Percentiles rank a stretch among this genome's conserved stretches.
Evolutionary conservation across 64 coral and sea anemone genomes (phyloP).

Genomic region (Trachythela sp.): DNA sequence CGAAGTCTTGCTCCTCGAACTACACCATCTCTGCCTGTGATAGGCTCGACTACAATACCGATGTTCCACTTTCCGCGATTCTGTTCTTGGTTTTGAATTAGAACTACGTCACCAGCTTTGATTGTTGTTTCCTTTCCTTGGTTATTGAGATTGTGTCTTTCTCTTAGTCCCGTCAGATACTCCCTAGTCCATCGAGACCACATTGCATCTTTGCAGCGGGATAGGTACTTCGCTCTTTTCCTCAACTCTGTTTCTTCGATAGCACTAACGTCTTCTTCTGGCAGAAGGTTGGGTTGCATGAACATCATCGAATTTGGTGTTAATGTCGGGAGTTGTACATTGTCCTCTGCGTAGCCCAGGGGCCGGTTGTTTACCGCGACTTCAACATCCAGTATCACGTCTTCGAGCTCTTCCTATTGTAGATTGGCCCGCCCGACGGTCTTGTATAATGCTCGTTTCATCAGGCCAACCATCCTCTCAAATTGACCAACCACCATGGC

Average conservation of each 20-base stretch:
- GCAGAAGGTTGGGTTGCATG: not conserved
- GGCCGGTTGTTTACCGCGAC: not conserved
- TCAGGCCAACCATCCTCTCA: slow-evolving; percentile 34
- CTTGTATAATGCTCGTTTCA: slow-evolving; percentile 32
- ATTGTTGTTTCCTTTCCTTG: no score
- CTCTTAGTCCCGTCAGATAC: slow-evolving; percentile 24
- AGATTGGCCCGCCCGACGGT: not conserved
- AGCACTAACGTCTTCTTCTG: not conserved
- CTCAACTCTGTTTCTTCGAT: not conserved
- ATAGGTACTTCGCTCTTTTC: slow-evolving; percentile 34
- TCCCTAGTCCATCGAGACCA: slow-evolving; percentile 49
- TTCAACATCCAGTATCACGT: slow-evolving; percentile 32
- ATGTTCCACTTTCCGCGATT: no score
- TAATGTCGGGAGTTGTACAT: not conserved
- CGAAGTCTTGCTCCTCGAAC: no score
- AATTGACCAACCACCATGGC: slow-evolving; percentile 17
- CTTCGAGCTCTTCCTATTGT: slow-evolving; percentile 7
- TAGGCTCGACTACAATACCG: no score
- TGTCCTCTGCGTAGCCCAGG: not conserved
- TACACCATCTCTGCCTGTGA: no score
- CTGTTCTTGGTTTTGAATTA: no score
- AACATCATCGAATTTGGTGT: slow-evolving; percentile 32
- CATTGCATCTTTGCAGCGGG: slow-evolving; percentile 23
- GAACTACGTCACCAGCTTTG: no score
- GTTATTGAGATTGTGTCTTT: slow-evolving; percentile 3